A percentile compares a stretch with the other conserved stretches of the same genome.
These are phyloP conservation scores for Cotesia vestalis DNA, from an alignment of 1,140 invertebrate species.

Conservation along the genomic window DNA sequence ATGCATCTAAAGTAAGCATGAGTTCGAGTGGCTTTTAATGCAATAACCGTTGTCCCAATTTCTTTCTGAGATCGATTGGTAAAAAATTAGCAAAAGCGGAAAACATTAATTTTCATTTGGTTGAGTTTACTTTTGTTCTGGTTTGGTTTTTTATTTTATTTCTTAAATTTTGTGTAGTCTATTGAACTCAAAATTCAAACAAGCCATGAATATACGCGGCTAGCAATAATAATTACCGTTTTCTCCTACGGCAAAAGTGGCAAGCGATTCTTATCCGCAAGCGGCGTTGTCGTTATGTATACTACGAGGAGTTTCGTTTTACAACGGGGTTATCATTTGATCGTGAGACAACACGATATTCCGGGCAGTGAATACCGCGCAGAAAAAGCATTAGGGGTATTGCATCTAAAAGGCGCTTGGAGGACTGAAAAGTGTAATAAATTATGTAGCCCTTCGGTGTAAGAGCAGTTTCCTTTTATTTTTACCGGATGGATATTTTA, in stretches of 20 bases:
- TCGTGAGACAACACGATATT: constrained; percentile 26
- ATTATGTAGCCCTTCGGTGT: not conserved
- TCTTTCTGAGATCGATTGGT: too few relatives aligned
- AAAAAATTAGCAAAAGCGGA: too few relatives aligned
- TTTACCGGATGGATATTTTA: too few relatives aligned
- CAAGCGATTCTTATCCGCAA: constrained; percentile 28
- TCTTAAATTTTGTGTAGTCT: too few relatives aligned
- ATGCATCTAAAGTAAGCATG: too few relatives aligned
- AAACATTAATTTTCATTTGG: too few relatives aligned
- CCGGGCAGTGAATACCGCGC: not conserved
- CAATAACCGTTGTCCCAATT: too few relatives aligned
- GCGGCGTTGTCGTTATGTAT: constrained; percentile 25
- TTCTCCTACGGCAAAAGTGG: constrained; percentile 15
- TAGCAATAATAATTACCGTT: constrained; percentile 32
- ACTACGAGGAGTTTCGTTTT: constrained; percentile 13
- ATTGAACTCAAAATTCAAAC: too few relatives aligned
- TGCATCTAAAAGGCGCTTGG: constrained; percentile 7
- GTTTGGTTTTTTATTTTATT: too few relatives aligned
- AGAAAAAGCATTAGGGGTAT: not conserved
- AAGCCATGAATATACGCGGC: not conserved
- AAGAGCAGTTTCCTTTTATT: too few relatives aligned
- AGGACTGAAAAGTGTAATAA: not conserved
- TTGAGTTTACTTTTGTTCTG: too few relatives aligned
- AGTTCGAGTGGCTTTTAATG: too few relatives aligned
- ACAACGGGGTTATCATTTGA: constrained; percentile 26